Conservation (phyloP, 2,797 vertebrate species). For the Salmo trutta region DNA sequence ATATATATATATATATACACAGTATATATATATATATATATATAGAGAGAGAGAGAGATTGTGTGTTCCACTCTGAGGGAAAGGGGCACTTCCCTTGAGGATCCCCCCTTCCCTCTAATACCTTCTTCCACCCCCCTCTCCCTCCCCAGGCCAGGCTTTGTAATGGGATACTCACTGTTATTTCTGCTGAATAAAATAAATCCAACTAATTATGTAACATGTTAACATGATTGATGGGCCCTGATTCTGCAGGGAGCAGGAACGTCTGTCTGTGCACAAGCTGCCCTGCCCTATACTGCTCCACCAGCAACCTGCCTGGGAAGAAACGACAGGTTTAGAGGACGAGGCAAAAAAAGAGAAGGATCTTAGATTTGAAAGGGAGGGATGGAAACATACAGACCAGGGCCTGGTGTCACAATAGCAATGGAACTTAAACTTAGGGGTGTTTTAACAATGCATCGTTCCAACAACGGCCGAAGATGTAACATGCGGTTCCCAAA, state of each 20-base stretch:
- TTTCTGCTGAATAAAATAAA: slow-evolving; percentile 93
- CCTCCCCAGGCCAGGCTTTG: slow-evolving; percentile 81
- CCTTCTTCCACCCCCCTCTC: slow-evolving; percentile 41
- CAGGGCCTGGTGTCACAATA: no score
- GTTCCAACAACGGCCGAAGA: no score
- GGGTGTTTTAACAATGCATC: no score
- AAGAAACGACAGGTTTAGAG: slow-evolving; percentile 25
- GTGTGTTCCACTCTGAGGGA: slow-evolving; percentile 57
- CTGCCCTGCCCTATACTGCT: slow-evolving; percentile 53
- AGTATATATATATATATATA: no score
- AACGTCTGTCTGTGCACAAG: slow-evolving; percentile 69
- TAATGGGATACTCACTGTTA: slow-evolving; percentile 92
- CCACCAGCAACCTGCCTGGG: slow-evolving; percentile 10
- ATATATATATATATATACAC: no score
- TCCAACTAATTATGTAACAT: slow-evolving; percentile 95
- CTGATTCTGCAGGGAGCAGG: slow-evolving; percentile 82
- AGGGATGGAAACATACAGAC: not conserved
- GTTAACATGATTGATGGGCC: slow-evolving; percentile 96
- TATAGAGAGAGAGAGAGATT: no score
- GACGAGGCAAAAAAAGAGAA: slow-evolving; percentile 41
- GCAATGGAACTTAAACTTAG: no score
- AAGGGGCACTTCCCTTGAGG: slow-evolving; percentile 62
- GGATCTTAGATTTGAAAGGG: slow-evolving; percentile 20
- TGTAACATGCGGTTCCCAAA: no score
- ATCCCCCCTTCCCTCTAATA: slow-evolving; percentile 30